Conservation (phyloP, 2,888 invertebrate genomes). For the Pemphredon lugubris region DNA sequence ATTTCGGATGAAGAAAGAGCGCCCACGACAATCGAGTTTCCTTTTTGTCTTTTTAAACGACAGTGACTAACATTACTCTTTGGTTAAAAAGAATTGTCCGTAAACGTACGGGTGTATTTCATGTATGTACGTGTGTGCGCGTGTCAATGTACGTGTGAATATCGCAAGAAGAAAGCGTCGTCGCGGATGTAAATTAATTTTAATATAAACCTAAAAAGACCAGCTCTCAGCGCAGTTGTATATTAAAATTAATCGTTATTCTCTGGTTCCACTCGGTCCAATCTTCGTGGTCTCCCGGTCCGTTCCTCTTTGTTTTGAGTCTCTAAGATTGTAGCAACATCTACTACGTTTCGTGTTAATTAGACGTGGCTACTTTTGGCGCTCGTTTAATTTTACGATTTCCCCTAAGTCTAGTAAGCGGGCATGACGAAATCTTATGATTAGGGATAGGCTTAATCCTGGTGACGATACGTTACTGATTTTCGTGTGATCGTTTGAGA, state of each 20-base stretch:
- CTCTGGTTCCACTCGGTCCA: too few relatives aligned
- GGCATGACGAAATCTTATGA: slow-evolving; percentile 65
- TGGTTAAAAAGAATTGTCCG: slow-evolving; percentile 77
- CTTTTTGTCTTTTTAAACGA: slow-evolving; percentile 18
- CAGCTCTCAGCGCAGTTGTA: slow-evolving; percentile 71
- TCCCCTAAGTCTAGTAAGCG: slow-evolving; percentile 57
- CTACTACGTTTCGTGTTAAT: too few relatives aligned
- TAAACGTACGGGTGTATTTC: slow-evolving; percentile 24
- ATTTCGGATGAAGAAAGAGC: slow-evolving; percentile 33
- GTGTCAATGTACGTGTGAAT: slow-evolving; percentile 8
- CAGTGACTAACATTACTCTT: slow-evolving; percentile 75
- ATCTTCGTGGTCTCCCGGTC: too few relatives aligned
- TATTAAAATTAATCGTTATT: slow-evolving; percentile 71
- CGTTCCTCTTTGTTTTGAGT: too few relatives aligned
- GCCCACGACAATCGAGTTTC: slow-evolving; percentile 33
- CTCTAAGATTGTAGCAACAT: too few relatives aligned
- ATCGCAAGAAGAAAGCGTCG: slow-evolving; percentile 55
- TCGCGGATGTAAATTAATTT: slow-evolving; percentile 66
- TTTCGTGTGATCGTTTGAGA: slow-evolving; percentile 28
- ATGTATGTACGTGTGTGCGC: slow-evolving; percentile 11
- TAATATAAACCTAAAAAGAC: slow-evolving; percentile 72
- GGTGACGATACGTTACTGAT: slow-evolving; percentile 25
- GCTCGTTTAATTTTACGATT: too few relatives aligned
- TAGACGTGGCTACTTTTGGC: too few relatives aligned
- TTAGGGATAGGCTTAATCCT: slow-evolving; percentile 54